Base-by-base conservation (phyloP, 1,140 invertebrate genomes). In the Neodiprion virginianus region DNA sequence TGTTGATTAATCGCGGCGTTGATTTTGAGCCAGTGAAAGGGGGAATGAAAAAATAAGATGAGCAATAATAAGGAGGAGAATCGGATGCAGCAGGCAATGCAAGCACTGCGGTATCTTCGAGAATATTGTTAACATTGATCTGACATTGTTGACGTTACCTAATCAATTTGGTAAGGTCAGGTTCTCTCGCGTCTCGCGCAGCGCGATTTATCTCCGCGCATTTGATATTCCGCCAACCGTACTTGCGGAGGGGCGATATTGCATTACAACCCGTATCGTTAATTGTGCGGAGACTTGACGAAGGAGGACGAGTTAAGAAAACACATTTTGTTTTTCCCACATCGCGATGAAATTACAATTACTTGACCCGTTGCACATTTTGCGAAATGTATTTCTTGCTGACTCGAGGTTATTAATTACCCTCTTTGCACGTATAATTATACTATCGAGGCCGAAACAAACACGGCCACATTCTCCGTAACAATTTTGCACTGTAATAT, bases 151-250 rank as follows among this genome's bases (percentile, higher is more conserved):
- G 81, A 83, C 79, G 70, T 81, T 83, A 79, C 79, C 79, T 81
- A 84, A 84, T 84, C 83, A 75, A 84, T 83, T 84, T 84, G 82
- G 79, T 79, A 70, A 81, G 80, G 81, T 83, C 82, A 82, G 81
- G 82, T 76, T 80, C 80, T 61, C 17, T 21, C 17, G 17, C 17
- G 17, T 21, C 17, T 21, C 17, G 17, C 17, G 17, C 0, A 21
- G 47, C 73, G 69, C 76, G 76, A 79, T 82, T 84, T 78, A 77
- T 69, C 23, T 21, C 21, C 28, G 12, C 14, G 12, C 67, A 14
- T 21, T 69, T 21, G 12, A 69, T 23, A 23, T 11, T 69, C 10
- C 1, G 21, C 10, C 23, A n/a, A 65, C 11, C 61, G 11, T 65
- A 65, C 61, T n/a, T 11, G 11, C 61, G 61, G n/a, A n/a, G n/a